Percentiles rank a stretch among this genome's conserved stretches.
These are phyloP conservation scores for Neodiprion virginianus DNA, from an alignment of 1,140 invertebrate species.

Conservation along the genomic window DNA sequence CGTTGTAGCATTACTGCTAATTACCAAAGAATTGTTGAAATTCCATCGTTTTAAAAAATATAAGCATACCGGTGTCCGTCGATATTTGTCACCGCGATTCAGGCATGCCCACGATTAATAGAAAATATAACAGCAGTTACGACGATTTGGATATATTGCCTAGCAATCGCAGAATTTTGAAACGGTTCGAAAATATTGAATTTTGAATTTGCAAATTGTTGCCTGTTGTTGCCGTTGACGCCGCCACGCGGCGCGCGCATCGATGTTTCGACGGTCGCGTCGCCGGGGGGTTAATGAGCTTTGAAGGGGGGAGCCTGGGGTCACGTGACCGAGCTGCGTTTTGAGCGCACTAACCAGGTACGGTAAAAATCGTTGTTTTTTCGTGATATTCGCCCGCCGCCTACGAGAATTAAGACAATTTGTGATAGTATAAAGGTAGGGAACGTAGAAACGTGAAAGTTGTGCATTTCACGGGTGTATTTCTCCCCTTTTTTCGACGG, in stretches of 20 bases:
- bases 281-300: constrained; percentile 1
- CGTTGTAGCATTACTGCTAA: too few species aligned
- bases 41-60: too few species aligned
- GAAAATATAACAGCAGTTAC: too few species aligned
- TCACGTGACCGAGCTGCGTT: constrained; percentile 59
- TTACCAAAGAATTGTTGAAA: too few species aligned
- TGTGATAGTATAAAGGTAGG: background rate
- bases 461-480: background rate
- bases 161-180: too few species aligned
- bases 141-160: too few species aligned
- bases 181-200: too few species aligned
- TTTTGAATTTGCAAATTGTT: background rate
- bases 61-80: too few species aligned
- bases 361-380: constrained; percentile 53
- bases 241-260: background rate
- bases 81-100: too few species aligned
- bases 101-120: too few species aligned
- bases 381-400: constrained; percentile 47
- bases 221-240: background rate
- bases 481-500: background rate
- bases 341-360: constrained; percentile 59
- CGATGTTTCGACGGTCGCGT: constrained; percentile 6
- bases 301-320: constrained; percentile 34
- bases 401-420: constrained; percentile 9
- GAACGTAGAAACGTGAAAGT: background rate